Percentiles rank a stretch among this genome's conserved stretches.
Evolutionary conservation across 2,888 invertebrate species (phyloP).

Genomic region (Cheilosia urbana): DNA sequence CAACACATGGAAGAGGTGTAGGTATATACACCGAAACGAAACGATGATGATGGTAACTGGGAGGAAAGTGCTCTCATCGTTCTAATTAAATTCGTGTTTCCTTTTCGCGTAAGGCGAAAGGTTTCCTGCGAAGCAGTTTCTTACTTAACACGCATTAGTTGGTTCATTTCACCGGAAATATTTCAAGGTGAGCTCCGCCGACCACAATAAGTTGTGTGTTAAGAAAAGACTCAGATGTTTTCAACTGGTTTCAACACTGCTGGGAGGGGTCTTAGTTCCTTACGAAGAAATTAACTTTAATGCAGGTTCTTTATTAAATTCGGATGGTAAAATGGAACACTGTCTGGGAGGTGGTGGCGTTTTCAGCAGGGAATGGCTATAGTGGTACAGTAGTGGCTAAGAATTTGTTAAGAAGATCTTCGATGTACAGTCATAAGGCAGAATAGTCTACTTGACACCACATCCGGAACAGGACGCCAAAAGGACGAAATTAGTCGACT

Average conservation of each 20-base stretch:
- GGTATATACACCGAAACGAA: not conserved
- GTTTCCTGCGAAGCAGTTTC: slow-evolving; percentile 29
- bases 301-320: not conserved
- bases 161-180: slow-evolving; percentile 51
- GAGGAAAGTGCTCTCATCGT: slow-evolving; percentile 35
- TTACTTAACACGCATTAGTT: slow-evolving; percentile 45
- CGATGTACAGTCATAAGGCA: too few relatives aligned
- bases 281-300: slow-evolving; percentile 25
- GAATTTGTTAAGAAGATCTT: too few relatives aligned
- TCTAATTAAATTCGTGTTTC: slow-evolving; percentile 65
- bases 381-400: too few relatives aligned
- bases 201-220: slow-evolving; percentile 23
- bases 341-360: too few relatives aligned
- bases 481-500: too few relatives aligned
- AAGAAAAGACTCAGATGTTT: slow-evolving; percentile 10
- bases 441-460: too few relatives aligned
- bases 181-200: slow-evolving; percentile 32
- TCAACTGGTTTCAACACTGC: not conserved
- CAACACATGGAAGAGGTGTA: slow-evolving; percentile 1
- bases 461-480: too few relatives aligned
- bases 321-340: too few relatives aligned
- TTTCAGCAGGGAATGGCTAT: too few relatives aligned
- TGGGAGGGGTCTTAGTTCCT: slow-evolving; percentile 4
- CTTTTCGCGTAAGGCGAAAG: slow-evolving; percentile 26
- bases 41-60: not conserved